Percentiles rank a stretch among this genome's conserved stretches.
These are phyloP conservation scores for Cardiocondyla obscurior DNA, from an alignment of 1,140 invertebrate species.

Conservation along the genomic window DNA sequence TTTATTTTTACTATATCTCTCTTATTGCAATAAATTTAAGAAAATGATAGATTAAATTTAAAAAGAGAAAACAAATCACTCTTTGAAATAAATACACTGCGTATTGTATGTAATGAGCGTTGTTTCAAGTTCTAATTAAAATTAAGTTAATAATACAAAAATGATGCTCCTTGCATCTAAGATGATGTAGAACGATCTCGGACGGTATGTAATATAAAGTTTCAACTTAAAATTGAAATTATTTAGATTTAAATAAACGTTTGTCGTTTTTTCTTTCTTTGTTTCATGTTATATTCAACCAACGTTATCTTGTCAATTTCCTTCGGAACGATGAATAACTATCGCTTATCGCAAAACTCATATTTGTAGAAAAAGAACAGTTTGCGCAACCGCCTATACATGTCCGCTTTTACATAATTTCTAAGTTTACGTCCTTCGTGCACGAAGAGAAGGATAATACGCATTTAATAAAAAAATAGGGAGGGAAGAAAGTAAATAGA, in stretches of 20 bases:
- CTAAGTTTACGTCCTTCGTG: conserved; percentile 1
- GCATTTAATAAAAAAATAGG: conserved; percentile 19
- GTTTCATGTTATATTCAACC: neutral
- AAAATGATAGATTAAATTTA: neutral
- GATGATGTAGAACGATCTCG: neutral
- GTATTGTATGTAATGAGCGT: neutral
- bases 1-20: neutral
- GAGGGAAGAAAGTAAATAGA: conserved; percentile 36
- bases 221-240: neutral
- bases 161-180: neutral
- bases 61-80: neutral
- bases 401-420: neutral
- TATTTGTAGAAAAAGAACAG: neutral
- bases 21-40: neutral
- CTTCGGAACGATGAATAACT: neutral
- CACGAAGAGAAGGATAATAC: neutral
- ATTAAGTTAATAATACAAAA: conserved; percentile 23
- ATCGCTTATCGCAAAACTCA: neutral
- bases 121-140: neutral
- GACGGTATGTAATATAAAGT: neutral
- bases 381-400: neutral
- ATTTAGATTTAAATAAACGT: too few relatives aligned
- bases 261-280: too few relatives aligned
- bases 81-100: conserved; percentile 1
- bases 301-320: neutral